These are phyloP conservation scores for Tanypteryx hageni DNA, from an alignment of 2,888 invertebrate genomes.

Conservation along the genomic window DNA sequence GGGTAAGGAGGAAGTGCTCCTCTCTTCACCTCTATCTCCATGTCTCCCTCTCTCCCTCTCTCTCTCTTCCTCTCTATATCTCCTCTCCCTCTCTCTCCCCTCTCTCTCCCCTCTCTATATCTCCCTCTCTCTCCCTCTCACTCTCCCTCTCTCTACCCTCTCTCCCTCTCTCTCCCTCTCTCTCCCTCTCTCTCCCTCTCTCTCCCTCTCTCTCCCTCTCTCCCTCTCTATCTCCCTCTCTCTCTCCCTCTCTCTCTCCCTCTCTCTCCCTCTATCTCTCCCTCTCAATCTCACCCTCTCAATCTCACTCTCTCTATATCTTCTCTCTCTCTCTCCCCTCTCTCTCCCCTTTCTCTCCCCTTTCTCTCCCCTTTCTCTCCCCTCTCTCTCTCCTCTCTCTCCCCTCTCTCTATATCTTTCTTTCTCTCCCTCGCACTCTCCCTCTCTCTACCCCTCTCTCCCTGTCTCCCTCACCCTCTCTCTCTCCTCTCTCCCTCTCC, in stretches of 20 bases:
- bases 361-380: not conserved
- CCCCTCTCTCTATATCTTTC: not conserved
- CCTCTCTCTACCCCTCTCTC: not conserved
- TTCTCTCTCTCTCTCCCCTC: slow-evolving; percentile 6
- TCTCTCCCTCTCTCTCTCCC: not conserved
- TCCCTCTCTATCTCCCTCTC: not conserved
- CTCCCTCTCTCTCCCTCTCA: not conserved
- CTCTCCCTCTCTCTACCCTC: not conserved
- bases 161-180: not conserved
- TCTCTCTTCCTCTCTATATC: not conserved
- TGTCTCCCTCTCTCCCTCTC: no score
- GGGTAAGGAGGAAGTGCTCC: no score
- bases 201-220: not conserved
- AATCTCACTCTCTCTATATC: not conserved
- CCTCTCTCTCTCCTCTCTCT: not conserved
- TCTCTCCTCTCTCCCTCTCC: not conserved
- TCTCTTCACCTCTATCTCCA: no score
- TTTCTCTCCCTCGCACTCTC: not conserved
- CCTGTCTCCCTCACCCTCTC: not conserved
- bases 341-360: not conserved
- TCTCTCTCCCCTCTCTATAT: not conserved
- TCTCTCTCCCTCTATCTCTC: not conserved
- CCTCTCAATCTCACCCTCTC: not conserved
- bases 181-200: not conserved
- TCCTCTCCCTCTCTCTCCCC: not conserved